A percentile compares a stretch with the other conserved stretches of the same genome.
Evolutionary conservation across 1,140 invertebrate species (phyloP).

Genomic region (Chymomyza costata): DNA sequence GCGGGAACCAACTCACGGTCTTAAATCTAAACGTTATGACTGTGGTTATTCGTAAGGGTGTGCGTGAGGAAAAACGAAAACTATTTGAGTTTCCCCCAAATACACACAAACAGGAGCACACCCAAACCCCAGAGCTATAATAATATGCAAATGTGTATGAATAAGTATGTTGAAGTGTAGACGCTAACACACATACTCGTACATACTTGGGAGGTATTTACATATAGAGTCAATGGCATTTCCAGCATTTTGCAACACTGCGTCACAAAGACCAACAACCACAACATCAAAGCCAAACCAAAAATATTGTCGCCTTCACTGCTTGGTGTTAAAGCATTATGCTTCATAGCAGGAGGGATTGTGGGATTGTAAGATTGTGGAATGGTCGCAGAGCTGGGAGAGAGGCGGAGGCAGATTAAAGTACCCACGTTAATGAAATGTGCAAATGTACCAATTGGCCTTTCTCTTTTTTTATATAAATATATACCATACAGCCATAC

Average conservation of each 20-base stretch:
- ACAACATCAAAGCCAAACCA: constrained; percentile 55
- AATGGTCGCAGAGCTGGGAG: background rate
- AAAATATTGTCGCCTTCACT: constrained; percentile 23
- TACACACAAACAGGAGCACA: constrained; percentile 31
- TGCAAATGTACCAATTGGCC: constrained; percentile 70
- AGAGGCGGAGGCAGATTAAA: constrained; percentile 15
- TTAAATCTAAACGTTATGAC: constrained; percentile 68
- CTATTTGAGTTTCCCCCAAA: constrained; percentile 39
- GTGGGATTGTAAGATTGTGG: background rate
- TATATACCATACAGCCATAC: too few relatives aligned
- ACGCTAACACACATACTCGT: constrained; percentile 30
- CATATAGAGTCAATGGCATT: too few relatives aligned
- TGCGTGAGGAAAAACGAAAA: constrained; percentile 12
- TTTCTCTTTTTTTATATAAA: too few relatives aligned
- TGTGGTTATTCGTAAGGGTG: background rate
- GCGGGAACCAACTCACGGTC: constrained; percentile 61
- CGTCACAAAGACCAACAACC: too few relatives aligned
- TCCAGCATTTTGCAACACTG: constrained; percentile 23
- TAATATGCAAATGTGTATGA: constrained; percentile 70
- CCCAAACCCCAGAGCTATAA: too few relatives aligned
- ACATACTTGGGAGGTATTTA: constrained; percentile 15
- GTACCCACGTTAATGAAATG: constrained; percentile 62
- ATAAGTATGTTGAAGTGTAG: constrained; percentile 61
- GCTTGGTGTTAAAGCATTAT: constrained; percentile 51
- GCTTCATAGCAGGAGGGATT: constrained; percentile 1